Evolutionary conservation across 2,797 vertebrate genomes (phyloP).

Genomic region (Sebastes diploproa): DNA sequence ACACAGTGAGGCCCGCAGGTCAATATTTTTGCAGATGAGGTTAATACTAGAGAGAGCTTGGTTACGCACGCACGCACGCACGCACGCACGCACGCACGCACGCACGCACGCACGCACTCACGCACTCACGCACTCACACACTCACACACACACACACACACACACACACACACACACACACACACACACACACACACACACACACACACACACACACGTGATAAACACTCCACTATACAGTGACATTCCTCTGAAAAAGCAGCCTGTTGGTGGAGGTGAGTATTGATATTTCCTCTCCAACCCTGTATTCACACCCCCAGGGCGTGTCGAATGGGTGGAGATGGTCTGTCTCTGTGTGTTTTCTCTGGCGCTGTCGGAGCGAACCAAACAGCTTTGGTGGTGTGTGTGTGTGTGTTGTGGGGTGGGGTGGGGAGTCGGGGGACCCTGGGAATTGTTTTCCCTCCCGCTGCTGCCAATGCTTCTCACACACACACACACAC

Average conservation of each 20-base stretch:
- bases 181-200: no score
- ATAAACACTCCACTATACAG: not conserved
- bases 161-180: no score
- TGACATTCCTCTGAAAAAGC: slow-evolving; percentile 21
- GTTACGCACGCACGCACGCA: not conserved
- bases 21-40: slow-evolving; percentile 17
- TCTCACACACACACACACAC: slow-evolving; percentile 23
- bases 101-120: no score
- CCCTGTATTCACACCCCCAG: slow-evolving; percentile 55
- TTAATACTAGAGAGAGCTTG: slow-evolving; percentile 20
- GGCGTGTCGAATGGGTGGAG: slow-evolving; percentile 66
- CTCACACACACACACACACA: no score
- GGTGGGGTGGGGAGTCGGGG: not conserved
- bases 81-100: no score
- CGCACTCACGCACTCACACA: not conserved
- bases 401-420: slow-evolving; percentile 9
- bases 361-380: slow-evolving; percentile 46
- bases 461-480: slow-evolving; percentile 46
- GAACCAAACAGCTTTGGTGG: slow-evolving; percentile 54
- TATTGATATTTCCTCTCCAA: slow-evolving; percentile 59
- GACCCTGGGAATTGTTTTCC: slow-evolving; percentile 48
- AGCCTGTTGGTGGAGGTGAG: slow-evolving; percentile 52
- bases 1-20: slow-evolving; percentile 41
- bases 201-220: not conserved
- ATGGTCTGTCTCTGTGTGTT: slow-evolving; percentile 67